These are phyloP conservation scores for Sebastes goodei DNA, from an alignment of 2,797 vertebrate species.

Conservation along the genomic window DNA sequence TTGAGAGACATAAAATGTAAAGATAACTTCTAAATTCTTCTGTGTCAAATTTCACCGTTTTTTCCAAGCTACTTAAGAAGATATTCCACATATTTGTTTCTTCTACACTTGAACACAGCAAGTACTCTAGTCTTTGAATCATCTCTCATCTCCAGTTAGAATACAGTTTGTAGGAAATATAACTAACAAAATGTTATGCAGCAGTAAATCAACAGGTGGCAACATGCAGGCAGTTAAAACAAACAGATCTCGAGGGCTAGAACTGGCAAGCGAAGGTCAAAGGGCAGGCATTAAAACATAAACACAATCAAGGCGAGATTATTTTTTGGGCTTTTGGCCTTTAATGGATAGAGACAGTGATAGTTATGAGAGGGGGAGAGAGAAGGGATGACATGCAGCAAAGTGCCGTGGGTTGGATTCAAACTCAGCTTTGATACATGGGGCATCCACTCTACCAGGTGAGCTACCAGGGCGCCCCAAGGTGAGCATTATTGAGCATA, in stretches of 20 bases:
- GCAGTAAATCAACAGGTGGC: not conserved
- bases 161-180: not conserved
- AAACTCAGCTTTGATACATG: no score
- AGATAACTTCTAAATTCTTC: not conserved
- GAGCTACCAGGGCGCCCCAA: no score
- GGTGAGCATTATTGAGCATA: not conserved
- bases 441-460: no score
- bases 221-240: not conserved
- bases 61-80: not conserved
- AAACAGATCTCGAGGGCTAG: not conserved
- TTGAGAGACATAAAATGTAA: not conserved
- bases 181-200: not conserved
- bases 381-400: no score
- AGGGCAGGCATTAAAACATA: not conserved
- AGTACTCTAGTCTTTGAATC: not conserved
- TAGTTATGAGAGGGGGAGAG: no score
- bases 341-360: no score
- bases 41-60: not conserved
- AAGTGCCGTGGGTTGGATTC: no score
- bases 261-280: not conserved
- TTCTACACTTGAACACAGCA: not conserved
- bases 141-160: not conserved
- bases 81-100: not conserved
- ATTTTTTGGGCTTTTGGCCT: no score
- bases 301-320: not conserved